Evolutionary conservation across 2,888 invertebrate genomes (phyloP), one percentile per base, ranked within the genome.

Genomic region (Hermaeophaga mercurialis): DNA sequence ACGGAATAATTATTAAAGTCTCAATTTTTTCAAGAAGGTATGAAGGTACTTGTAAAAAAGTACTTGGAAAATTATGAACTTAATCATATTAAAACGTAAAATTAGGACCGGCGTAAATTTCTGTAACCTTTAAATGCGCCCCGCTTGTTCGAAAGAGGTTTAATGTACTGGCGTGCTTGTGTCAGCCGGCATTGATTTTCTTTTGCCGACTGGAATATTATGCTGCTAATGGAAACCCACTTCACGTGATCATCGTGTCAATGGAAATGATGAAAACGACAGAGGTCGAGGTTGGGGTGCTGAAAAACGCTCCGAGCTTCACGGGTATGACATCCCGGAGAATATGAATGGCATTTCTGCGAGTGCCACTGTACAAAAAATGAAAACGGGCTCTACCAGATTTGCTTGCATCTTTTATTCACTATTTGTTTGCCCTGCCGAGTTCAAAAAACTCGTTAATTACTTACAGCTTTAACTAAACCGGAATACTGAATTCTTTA

Each of bases 191-290:
- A 65, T 66, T 62, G 67, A 66, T 66, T 58, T 56, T 58, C 59
- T 66, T 58, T 60, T 59, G 52, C 60, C 57, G 60, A 58, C 54
- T 58, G 52, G 58, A 61, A 61, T 63, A 65, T 67, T 67, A 63
- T 55, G 55, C 61, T 50, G 56, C 38, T 68, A 66, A 68, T 67
- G 64, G 66, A 65, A 65, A 62, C 62, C 65, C 61, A 63, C 64
- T 68, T 65, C 61, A 63, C 65, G 64, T 63, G 65, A 65, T 65
- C 58, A 63, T 61, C 63, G 64, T 65, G 67, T 64, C 65, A 66
- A 66, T 64, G 64, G 54, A 61, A 61, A 56, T 57, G 57, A 57
- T 57, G 57, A 54, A 57, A 60, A 60, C 52, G 52, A 55, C 50
- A 54, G 46, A 49, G 46, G 54, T 49, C 48, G 49, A 34, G 38